Evolutionary conservation across 2,888 invertebrate species (phyloP).

Genomic region (Cataglyphis rosenhaueri): DNA sequence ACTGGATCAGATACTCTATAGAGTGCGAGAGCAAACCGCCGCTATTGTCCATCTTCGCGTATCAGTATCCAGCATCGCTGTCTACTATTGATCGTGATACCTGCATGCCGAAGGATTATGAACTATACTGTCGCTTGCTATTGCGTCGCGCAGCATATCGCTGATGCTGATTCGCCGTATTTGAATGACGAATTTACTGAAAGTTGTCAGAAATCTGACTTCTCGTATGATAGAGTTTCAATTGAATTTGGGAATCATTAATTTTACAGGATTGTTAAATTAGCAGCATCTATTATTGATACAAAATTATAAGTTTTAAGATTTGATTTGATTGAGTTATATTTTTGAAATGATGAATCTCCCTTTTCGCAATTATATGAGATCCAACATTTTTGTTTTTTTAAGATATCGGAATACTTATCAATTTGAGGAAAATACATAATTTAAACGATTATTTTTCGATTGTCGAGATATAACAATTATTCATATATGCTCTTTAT

Average conservation of each 20-base stretch:
- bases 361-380: neutral
- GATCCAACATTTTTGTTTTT: neutral
- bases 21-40: slow-evolving; percentile 23
- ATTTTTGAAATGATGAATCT: neutral
- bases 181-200: neutral
- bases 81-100: slow-evolving; percentile 57
- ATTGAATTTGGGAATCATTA: neutral
- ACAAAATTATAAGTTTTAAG: neutral
- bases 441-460: neutral
- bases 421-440: neutral
- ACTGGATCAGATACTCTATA: slow-evolving; percentile 47
- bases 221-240: neutral
- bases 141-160: slow-evolving; percentile 9
- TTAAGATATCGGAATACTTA: neutral
- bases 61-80: slow-evolving; percentile 25
- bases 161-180: slow-evolving; percentile 1
- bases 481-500: neutral
- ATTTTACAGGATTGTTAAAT: neutral
- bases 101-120: slow-evolving; percentile 52
- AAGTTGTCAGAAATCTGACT: neutral
- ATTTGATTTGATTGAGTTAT: neutral
- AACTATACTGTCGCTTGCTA: slow-evolving; percentile 26
- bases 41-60: slow-evolving; percentile 52
- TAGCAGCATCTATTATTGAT: neutral
- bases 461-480: neutral